A percentile compares a stretch with the other conserved stretches of the same genome.
phyloP scores from a whole-genome alignment of 2,113 vertebrate genomes.

The Clarias magur region DNA sequence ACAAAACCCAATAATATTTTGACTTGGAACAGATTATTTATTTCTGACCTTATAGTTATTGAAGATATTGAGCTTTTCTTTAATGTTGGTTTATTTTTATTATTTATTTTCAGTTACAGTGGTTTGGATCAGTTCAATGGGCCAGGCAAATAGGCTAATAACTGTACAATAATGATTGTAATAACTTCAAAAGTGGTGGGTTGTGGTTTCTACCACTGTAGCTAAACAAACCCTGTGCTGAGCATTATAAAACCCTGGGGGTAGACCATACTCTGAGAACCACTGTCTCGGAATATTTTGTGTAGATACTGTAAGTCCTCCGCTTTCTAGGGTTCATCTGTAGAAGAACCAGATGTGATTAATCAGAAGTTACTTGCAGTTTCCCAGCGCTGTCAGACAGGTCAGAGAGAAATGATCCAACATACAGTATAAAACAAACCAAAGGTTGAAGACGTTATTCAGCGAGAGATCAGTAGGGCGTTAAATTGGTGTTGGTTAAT shows the following conservation, averaged over 20 bases:
- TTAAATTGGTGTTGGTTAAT: slow-evolving; percentile 22
- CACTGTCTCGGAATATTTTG: neutral
- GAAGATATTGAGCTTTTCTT: neutral
- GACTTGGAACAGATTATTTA: too few relatives aligned
- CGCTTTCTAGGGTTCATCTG: neutral
- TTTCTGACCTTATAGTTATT: neutral
- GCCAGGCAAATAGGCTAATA: neutral
- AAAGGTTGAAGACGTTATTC: slow-evolving; percentile 27
- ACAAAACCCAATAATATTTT: neutral
- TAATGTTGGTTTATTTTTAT: neutral
- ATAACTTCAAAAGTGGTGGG: neutral
- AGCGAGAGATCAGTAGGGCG: slow-evolving; percentile 12
- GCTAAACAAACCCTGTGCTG: neutral
- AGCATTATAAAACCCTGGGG: neutral
- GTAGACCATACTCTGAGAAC: neutral
- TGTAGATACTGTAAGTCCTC: neutral
- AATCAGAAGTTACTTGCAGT: slow-evolving; percentile 29
- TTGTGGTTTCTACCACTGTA: neutral
- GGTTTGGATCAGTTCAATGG: neutral
- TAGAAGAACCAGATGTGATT: slow-evolving; percentile 34
- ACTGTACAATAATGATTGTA: neutral
- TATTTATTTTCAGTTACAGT: neutral
- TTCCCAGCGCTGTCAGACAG: slow-evolving; percentile 42
- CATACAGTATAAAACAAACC: neutral
- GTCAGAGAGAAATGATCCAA: slow-evolving; percentile 22